Conservation (phyloP, 2,888 invertebrate genomes). For the Netelia inedita region DNA sequence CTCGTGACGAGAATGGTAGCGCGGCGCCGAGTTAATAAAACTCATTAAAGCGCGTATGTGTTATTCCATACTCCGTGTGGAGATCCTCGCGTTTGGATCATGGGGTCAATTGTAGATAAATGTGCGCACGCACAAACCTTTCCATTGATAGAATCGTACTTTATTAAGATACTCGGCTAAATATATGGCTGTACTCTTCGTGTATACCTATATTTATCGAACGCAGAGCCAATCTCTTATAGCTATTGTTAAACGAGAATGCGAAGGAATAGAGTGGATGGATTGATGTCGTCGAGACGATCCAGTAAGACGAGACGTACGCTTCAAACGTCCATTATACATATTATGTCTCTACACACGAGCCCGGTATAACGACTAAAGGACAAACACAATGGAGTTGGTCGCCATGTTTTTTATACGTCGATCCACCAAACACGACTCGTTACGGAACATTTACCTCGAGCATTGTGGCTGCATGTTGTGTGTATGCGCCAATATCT, state of each 20-base stretch:
- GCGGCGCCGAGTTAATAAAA: background rate
- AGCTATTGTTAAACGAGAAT: background rate
- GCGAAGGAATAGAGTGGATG: background rate
- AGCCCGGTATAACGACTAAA: no score
- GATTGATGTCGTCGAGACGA: no score
- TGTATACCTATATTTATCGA: no score
- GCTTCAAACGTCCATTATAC: background rate
- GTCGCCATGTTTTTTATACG: no score
- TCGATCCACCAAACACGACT: no score
- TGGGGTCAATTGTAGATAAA: conserved; percentile 46
- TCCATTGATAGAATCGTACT: background rate
- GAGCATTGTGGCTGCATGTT: no score
- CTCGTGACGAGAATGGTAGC: no score
- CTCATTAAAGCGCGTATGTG: background rate
- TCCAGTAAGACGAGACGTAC: background rate
- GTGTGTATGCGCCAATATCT: background rate
- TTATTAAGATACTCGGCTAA: background rate
- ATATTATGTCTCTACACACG: background rate
- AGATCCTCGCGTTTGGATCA: background rate
- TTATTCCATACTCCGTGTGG: background rate
- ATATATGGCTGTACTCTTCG: no score
- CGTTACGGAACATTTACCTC: no score
- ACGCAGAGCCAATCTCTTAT: background rate
- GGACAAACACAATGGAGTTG: no score
- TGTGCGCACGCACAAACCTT: background rate